Percentiles rank a stretch among this genome's conserved stretches.
These are phyloP conservation scores for Nannoperca obscura DNA, from an alignment of 2,797 vertebrate genomes.

Conservation along the genomic window DNA sequence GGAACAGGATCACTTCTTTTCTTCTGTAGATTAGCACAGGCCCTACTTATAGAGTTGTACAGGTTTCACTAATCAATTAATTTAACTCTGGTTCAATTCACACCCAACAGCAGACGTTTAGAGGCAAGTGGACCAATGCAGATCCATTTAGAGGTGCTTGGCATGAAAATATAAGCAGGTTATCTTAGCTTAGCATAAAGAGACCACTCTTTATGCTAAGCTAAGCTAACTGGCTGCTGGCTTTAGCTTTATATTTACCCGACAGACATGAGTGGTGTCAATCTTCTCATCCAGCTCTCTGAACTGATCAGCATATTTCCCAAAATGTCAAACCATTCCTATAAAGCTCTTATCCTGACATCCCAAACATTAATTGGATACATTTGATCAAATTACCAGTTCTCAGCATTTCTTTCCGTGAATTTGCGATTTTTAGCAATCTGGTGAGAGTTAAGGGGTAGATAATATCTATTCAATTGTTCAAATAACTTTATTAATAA, in stretches of 20 bases:
- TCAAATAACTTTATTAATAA: not conserved
- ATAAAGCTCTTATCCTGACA: not conserved
- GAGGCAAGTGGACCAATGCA: not conserved
- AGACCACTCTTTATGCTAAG: not conserved
- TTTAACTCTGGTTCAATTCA: not conserved
- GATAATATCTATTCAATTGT: not conserved
- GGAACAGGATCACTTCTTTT: slow-evolving; percentile 19
- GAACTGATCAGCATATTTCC: no score
- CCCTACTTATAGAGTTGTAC: not conserved
- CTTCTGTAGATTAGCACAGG: not conserved
- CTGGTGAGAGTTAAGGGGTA: no score
- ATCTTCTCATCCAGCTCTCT: not conserved
- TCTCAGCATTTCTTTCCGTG: no score
- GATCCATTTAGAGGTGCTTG: slow-evolving; percentile 6
- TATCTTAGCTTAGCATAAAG: slow-evolving; percentile 18
- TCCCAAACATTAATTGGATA: no score
- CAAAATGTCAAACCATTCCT: not conserved
- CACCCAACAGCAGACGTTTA: not conserved
- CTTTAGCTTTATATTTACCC: not conserved
- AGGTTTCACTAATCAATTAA: not conserved
- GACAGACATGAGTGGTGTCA: not conserved
- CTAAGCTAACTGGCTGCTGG: not conserved
- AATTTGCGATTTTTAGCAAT: no score
- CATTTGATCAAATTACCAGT: not conserved
- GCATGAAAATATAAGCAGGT: not conserved